Evolutionary conservation across 2,113 vertebrate species (phyloP).

Genomic region (Delphinus delphis): DNA sequence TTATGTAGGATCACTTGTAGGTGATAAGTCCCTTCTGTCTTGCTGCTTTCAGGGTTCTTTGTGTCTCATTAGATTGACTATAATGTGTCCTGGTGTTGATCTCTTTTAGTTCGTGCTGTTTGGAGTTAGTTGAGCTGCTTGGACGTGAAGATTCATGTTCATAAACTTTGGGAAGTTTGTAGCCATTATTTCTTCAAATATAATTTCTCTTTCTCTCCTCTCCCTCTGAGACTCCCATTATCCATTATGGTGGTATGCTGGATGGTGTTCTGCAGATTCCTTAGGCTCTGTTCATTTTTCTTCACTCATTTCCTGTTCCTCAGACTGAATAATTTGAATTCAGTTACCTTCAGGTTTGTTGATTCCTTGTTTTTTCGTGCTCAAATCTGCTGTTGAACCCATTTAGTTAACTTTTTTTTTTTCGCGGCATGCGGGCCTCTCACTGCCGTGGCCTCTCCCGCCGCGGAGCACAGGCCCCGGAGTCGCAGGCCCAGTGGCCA

Average conservation of each 20-base stretch:
- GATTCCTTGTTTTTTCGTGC: background rate
- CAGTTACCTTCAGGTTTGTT: background rate
- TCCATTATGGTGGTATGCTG: background rate
- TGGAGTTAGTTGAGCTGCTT: background rate
- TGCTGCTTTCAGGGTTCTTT: background rate
- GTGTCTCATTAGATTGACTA: background rate
- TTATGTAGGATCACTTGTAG: background rate
- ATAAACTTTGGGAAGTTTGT: background rate
- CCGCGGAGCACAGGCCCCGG: no score
- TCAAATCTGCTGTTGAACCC: background rate
- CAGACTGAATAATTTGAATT: background rate
- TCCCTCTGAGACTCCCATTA: background rate
- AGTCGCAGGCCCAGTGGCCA: no score
- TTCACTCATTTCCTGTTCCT: background rate
- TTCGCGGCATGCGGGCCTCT: no score
- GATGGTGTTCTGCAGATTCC: background rate
- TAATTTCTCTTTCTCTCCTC: background rate
- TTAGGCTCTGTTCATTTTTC: background rate
- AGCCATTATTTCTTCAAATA: background rate
- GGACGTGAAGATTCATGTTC: background rate
- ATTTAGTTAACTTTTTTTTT: background rate
- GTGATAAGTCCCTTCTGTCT: background rate
- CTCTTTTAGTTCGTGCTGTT: background rate
- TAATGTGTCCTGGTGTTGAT: background rate
- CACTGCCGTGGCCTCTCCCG: no score